A percentile compares a stretch with the other conserved stretches of the same genome.
Conservation (phyloP, 2,888 invertebrate genomes). For the Zhuqinia jingwanae region DNA sequence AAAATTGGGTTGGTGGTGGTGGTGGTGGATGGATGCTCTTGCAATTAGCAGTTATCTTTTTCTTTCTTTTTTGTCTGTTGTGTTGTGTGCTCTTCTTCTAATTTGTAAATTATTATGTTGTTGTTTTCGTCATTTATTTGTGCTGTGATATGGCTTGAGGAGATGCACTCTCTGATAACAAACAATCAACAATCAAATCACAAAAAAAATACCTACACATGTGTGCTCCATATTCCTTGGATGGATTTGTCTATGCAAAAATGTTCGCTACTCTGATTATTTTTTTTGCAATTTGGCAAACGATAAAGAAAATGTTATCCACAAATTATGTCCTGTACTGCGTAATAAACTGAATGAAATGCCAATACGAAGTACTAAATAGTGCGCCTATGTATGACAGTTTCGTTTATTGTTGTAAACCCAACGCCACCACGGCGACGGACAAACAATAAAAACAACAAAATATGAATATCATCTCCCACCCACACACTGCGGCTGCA, state of each 20-base stretch:
- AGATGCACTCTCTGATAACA: not conserved
- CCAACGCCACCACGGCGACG: too few relatives aligned
- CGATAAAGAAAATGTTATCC: not conserved
- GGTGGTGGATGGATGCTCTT: not conserved
- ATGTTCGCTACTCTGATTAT: constrained; percentile 10
- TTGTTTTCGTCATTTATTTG: not conserved
- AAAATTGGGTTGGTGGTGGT: not conserved
- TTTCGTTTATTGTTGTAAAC: too few relatives aligned
- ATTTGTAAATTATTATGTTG: not conserved
- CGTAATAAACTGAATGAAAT: too few relatives aligned
- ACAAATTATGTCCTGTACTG: not conserved
- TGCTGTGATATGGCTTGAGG: constrained; percentile 25
- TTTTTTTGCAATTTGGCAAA: not conserved
- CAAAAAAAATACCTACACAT: too few relatives aligned
- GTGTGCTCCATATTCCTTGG: not conserved
- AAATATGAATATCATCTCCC: too few relatives aligned
- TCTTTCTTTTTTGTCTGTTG: not conserved
- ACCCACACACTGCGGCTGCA: too few relatives aligned
- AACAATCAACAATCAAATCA: not conserved
- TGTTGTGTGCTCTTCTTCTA: not conserved
- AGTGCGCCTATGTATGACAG: too few relatives aligned
- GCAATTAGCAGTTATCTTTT: constrained; percentile 15
- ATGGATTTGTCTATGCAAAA: not conserved
- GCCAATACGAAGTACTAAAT: too few relatives aligned
- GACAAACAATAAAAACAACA: too few relatives aligned